Evolutionary conservation across 2,797 vertebrate species (phyloP).

Genomic region (Morus bassanus): DNA sequence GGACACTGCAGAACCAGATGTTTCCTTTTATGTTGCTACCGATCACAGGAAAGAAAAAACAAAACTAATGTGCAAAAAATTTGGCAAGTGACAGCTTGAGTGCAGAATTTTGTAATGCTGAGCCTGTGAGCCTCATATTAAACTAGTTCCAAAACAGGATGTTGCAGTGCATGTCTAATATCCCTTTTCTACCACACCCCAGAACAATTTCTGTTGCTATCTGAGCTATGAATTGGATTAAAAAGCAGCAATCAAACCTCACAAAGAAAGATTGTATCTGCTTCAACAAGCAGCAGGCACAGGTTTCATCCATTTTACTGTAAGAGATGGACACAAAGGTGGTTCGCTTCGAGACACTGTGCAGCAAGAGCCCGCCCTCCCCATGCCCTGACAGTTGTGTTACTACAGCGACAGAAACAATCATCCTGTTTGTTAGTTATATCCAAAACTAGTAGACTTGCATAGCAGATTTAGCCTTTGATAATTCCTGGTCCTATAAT

Average conservation of each 20-base stretch:
- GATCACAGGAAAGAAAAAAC: constrained; percentile 61
- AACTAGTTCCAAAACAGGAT: constrained; percentile 68
- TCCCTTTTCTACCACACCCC: constrained; percentile 65
- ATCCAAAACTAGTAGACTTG: not conserved
- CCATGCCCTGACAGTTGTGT: not conserved
- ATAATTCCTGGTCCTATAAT: not conserved
- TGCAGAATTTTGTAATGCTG: constrained; percentile 53
- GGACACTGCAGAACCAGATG: constrained; percentile 76
- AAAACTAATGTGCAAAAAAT: constrained; percentile 49
- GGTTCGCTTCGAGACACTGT: not conserved
- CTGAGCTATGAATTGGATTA: constrained; percentile 32
- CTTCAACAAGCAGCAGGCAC: not conserved
- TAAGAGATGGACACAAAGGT: not conserved
- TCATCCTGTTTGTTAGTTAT: not conserved
- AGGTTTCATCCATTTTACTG: not conserved
- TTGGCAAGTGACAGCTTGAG: constrained; percentile 60
- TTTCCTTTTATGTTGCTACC: constrained; percentile 81
- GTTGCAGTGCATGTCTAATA: constrained; percentile 66
- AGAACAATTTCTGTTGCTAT: constrained; percentile 37
- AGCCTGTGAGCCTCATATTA: constrained; percentile 34
- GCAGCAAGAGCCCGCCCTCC: not conserved
- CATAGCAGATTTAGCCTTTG: not conserved
- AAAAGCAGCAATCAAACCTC: constrained; percentile 68
- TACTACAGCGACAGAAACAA: constrained; percentile 9
- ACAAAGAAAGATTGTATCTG: not conserved